phyloP scores from a whole-genome alignment of 2,797 vertebrate species.

The Sebastes oblongus region DNA sequence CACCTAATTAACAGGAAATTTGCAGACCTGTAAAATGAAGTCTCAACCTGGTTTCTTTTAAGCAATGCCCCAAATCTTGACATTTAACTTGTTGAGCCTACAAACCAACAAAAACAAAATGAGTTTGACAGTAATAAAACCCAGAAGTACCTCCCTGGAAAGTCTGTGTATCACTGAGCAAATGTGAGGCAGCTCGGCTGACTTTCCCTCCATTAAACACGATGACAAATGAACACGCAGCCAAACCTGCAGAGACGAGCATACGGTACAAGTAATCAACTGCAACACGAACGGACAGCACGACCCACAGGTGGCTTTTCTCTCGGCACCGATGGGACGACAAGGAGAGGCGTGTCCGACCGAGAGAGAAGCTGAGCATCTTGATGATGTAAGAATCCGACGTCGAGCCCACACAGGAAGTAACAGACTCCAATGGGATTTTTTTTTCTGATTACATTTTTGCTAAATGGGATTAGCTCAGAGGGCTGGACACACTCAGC shows the following conservation, averaged over 20 bases:
- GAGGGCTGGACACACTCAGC: conserved; percentile 46
- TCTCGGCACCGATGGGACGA: neutral
- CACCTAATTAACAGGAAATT: rapidly evolving
- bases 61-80: too few relatives aligned
- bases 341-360: neutral
- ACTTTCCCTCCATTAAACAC: neutral
- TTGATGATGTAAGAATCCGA: conserved; percentile 19
- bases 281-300: neutral
- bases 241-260: conserved; percentile 5
- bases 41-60: too few relatives aligned
- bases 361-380: neutral
- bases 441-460: conserved; percentile 63
- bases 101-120: neutral
- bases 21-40: too few relatives aligned
- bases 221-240: conserved; percentile 8
- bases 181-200: neutral
- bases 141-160: neutral
- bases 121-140: neutral
- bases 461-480: conserved; percentile 66
- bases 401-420: conserved; percentile 37
- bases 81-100: neutral
- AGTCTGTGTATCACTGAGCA: neutral
- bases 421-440: conserved; percentile 36
- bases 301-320: neutral
- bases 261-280: neutral